Evolutionary conservation across 2,888 invertebrate genomes (phyloP).

Genomic region (Erannis defoliaria): DNA sequence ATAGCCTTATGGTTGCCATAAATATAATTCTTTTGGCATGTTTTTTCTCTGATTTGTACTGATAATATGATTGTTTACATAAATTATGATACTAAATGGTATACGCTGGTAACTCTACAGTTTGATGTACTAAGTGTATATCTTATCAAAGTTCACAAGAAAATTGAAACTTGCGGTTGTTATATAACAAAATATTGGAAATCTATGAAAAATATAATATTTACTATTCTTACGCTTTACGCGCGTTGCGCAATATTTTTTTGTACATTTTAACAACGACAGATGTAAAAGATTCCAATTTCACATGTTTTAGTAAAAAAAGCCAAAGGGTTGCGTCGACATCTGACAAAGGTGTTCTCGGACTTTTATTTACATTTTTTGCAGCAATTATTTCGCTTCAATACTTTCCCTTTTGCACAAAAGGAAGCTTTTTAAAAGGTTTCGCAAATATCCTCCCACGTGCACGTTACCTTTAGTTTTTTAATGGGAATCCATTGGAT

Average conservation of each 20-base stretch:
- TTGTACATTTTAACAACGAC: constrained; percentile 21
- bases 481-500: not conserved
- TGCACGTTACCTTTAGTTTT: constrained; percentile 45
- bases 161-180: not conserved
- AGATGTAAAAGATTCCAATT: constrained; percentile 45
- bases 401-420: constrained; percentile 78
- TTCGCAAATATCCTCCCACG: constrained; percentile 80
- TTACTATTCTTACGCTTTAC: not conserved
- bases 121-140: too few species aligned
- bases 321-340: constrained; percentile 64
- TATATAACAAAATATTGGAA: not conserved
- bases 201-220: not conserved
- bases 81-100: too few species aligned
- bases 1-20: not conserved
- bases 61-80: not conserved
- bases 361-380: constrained; percentile 67
- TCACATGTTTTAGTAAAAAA: constrained; percentile 41
- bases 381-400: constrained; percentile 69
- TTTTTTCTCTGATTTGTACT: too few species aligned
- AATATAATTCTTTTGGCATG: not conserved
- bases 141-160: too few species aligned
- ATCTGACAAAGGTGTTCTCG: constrained; percentile 68
- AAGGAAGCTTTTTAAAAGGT: constrained; percentile 72
- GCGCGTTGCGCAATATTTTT: not conserved
- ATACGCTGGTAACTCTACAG: too few species aligned